Evolutionary conservation across 1,140 invertebrate genomes (phyloP).

Genomic region (Heliconius hewitsoni): DNA sequence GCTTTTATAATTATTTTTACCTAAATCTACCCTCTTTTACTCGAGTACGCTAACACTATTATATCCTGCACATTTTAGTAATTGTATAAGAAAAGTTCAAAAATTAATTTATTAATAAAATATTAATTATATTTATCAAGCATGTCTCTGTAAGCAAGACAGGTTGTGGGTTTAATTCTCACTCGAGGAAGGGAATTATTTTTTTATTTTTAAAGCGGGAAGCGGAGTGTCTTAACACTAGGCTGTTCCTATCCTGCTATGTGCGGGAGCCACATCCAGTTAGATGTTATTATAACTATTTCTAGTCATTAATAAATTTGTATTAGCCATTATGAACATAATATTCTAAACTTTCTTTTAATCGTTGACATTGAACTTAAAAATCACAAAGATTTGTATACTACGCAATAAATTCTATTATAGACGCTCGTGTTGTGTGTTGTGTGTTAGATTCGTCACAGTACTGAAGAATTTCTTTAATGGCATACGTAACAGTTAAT

Average conservation of each 20-base stretch:
- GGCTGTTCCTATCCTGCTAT: too few relatives aligned
- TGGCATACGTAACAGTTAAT: background rate
- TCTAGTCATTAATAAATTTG: background rate
- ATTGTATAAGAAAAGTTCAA: background rate
- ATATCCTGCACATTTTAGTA: background rate
- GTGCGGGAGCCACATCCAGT: too few relatives aligned
- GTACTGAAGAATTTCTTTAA: background rate
- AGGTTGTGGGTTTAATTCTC: too few relatives aligned
- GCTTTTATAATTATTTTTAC: too few relatives aligned
- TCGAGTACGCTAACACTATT: background rate
- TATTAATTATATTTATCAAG: too few relatives aligned
- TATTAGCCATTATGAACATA: background rate
- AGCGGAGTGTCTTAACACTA: too few relatives aligned
- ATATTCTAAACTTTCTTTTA: background rate
- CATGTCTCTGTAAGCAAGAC: too few relatives aligned
- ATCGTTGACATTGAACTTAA: conserved; percentile 5
- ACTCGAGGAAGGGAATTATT: too few relatives aligned
- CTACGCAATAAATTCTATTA: background rate
- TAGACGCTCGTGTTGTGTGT: background rate
- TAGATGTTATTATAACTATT: background rate
- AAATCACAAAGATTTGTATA: background rate
- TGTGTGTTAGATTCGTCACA: background rate
- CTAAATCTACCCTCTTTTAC: too few relatives aligned
- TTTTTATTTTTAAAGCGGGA: too few relatives aligned
- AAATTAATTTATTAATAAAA: too few relatives aligned